Conservation (phyloP, 2,888 invertebrate species). For the Hymenopus coronatus region DNA sequence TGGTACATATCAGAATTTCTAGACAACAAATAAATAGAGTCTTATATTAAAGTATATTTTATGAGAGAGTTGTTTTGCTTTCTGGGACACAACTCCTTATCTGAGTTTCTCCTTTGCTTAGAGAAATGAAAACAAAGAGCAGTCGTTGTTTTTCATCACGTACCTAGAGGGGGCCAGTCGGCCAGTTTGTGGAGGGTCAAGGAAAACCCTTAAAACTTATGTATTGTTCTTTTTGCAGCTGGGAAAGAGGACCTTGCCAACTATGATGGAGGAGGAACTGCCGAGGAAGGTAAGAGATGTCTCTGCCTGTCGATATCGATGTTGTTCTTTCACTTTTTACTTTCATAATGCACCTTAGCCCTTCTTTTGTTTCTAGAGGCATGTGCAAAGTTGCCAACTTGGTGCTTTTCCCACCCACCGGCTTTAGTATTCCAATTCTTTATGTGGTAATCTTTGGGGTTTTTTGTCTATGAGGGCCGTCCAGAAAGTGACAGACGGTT, state of each 20-base stretch:
- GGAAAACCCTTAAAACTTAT: neutral
- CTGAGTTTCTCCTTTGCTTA: neutral
- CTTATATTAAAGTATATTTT: too few relatives aligned
- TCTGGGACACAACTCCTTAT: neutral
- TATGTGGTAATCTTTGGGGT: too few relatives aligned
- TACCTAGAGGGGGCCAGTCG: too few relatives aligned
- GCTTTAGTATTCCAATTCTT: too few relatives aligned
- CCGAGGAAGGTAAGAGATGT: conserved; percentile 49
- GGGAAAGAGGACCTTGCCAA: conserved; percentile 39
- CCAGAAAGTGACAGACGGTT: too few relatives aligned
- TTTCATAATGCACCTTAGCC: neutral
- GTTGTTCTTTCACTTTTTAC: neutral
- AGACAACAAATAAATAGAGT: too few relatives aligned
- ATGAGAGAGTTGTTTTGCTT: neutral
- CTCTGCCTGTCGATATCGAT: neutral
- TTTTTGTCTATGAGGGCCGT: too few relatives aligned
- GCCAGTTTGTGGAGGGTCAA: neutral
- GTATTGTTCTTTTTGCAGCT: conserved; percentile 10
- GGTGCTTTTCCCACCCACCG: too few relatives aligned
- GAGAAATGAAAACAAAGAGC: neutral
- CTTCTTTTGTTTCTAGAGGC: neutral
- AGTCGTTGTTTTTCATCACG: neutral
- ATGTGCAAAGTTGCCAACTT: neutral
- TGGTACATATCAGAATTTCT: too few relatives aligned
- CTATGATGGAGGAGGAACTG: conserved; percentile 45